Percentiles rank a stretch among this genome's conserved stretches.
phyloP scores from a whole-genome alignment of 2,888 invertebrate genomes.

The Tortrix viridana region DNA sequence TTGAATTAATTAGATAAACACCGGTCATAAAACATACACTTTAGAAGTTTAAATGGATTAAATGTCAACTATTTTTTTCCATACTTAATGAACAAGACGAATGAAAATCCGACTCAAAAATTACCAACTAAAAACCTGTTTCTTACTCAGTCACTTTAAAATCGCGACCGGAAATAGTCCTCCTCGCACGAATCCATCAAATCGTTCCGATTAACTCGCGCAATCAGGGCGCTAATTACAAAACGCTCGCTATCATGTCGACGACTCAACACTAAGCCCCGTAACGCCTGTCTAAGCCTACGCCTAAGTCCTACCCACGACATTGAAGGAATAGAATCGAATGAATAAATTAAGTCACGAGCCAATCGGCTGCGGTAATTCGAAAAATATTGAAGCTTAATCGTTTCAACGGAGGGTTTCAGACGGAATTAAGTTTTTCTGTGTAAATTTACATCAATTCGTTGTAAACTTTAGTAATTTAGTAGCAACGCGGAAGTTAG shows the following conservation, averaged over 20 bases:
- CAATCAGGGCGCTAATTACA: conserved; percentile 73
- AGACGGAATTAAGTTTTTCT: neutral
- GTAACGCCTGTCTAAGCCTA: conserved; percentile 66
- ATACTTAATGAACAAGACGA: too few relatives aligned
- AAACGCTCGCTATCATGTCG: conserved; percentile 67
- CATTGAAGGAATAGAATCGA: conserved; percentile 63
- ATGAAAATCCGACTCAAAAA: neutral
- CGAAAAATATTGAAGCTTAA: conserved; percentile 55
- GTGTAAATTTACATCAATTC: neutral
- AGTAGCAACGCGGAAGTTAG: too few relatives aligned
- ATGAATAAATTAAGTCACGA: conserved; percentile 67
- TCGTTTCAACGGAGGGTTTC: conserved; percentile 28
- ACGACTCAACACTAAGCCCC: conserved; percentile 55
- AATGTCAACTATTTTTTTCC: too few relatives aligned
- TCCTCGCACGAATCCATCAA: conserved; percentile 39
- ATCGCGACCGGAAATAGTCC: conserved; percentile 21
- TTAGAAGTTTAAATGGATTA: too few relatives aligned
- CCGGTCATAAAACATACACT: too few relatives aligned
- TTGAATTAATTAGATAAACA: too few relatives aligned
- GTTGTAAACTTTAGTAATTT: neutral
- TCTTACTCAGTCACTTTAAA: neutral
- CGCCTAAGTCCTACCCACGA: conserved; percentile 51
- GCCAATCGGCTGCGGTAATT: conserved; percentile 55
- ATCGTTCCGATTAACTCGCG: conserved; percentile 56
- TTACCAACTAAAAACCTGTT: conserved; percentile 1